phyloP scores from a whole-genome alignment of 2,113 vertebrate genomes.

The Anser cygnoides region DNA sequence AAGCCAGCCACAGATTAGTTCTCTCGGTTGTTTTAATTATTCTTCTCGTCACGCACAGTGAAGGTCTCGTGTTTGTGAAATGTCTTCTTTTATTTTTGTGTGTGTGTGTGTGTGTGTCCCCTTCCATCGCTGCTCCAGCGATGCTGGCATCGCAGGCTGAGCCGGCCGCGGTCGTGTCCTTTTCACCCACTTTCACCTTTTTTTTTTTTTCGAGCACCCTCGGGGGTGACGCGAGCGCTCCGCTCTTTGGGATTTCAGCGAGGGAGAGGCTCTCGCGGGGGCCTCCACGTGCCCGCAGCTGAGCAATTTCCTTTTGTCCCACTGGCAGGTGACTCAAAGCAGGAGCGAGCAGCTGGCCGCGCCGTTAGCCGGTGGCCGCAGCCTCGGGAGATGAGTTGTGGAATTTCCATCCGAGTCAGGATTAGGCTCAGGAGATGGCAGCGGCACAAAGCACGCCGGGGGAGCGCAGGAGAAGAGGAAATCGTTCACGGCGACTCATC shows the following conservation, averaged over 20 bases:
- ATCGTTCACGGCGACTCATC: constrained; percentile 68
- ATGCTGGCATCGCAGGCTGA: constrained; percentile 55
- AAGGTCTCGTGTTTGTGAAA: constrained; percentile 75
- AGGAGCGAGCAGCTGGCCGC: constrained; percentile 41
- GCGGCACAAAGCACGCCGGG: background rate
- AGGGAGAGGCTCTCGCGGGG: constrained; percentile 57
- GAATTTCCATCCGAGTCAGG: constrained; percentile 58
- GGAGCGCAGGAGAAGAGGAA: constrained; percentile 65
- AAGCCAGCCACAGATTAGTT: constrained; percentile 68
- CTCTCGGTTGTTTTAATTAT: constrained; percentile 76
- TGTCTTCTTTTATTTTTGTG: constrained; percentile 33
- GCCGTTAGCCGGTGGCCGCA: constrained; percentile 26
- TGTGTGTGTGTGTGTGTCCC: background rate
- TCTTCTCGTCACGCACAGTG: constrained; percentile 78
- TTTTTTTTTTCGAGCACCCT: background rate
- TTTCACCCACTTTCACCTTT: background rate
- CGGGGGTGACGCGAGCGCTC: background rate
- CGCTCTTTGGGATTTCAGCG: background rate
- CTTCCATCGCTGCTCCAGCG: constrained; percentile 57
- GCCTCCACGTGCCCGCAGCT: constrained; percentile 60
- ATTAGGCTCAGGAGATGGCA: constrained; percentile 28
- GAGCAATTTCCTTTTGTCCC: constrained; percentile 74
- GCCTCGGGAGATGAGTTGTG: constrained; percentile 45
- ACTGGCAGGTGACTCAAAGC: constrained; percentile 78
- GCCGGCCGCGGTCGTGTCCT: background rate